A percentile compares a stretch with the other conserved stretches of the same genome.
Evolutionary conservation across 2,797 vertebrate species (phyloP).

Genomic region (Eulemur rubriventer): DNA sequence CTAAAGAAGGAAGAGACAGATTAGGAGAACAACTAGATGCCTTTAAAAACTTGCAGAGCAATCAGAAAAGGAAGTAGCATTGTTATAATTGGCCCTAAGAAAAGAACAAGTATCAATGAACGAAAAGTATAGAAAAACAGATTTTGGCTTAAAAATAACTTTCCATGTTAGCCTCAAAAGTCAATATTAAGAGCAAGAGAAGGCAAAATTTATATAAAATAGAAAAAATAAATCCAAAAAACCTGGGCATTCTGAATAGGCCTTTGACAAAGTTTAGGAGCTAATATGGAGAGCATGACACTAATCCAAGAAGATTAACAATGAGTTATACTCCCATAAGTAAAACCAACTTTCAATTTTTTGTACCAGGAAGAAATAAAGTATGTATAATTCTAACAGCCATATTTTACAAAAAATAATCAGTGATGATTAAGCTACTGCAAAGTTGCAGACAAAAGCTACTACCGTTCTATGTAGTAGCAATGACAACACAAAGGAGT

Average conservation of each 20-base stretch:
- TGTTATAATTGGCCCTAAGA: background rate
- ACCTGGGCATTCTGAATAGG: background rate
- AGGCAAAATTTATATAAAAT: background rate
- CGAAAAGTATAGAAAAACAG: constrained; percentile 17
- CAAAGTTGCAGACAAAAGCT: constrained; percentile 47
- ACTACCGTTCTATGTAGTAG: background rate
- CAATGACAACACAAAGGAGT: background rate
- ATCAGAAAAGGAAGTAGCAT: background rate
- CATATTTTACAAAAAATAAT: constrained; percentile 33
- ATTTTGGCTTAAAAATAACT: constrained; percentile 20
- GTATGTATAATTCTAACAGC: background rate
- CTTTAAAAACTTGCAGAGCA: background rate
- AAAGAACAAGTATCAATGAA: background rate
- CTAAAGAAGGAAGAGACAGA: constrained; percentile 5
- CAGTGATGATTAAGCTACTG: background rate
- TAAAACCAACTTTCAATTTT: background rate
- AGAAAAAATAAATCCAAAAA: constrained; percentile 36
- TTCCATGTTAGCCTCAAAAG: constrained; percentile 4
- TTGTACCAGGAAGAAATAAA: background rate
- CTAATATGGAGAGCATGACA: background rate
- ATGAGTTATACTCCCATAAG: background rate
- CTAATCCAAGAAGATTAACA: constrained; percentile 5
- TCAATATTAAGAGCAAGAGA: background rate
- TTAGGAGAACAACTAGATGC: background rate
- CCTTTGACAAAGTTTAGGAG: background rate